Conservation (phyloP, 2,113 vertebrate species). For the Catharus bicknelli region DNA sequence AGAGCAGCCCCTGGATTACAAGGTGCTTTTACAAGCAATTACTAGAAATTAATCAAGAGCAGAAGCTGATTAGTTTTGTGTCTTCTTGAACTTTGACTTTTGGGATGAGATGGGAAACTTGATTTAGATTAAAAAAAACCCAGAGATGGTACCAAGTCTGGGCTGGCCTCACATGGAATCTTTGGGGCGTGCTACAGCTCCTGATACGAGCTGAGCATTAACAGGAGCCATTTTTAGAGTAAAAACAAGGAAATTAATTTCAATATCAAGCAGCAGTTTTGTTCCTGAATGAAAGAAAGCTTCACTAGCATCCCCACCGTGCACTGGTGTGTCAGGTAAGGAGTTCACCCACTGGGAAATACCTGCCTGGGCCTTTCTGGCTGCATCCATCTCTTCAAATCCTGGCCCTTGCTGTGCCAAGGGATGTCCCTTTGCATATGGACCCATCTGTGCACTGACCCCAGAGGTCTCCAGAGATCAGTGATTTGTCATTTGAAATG, state of each 20-base stretch:
- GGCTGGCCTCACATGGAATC: fast-evolving
- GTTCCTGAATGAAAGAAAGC: background rate
- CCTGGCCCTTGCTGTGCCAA: fast-evolving
- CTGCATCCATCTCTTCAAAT: fast-evolving
- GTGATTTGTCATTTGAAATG: background rate
- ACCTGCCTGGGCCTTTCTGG: background rate
- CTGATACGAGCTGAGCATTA: background rate
- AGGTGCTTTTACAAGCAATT: background rate
- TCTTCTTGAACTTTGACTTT: background rate
- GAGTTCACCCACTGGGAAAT: background rate
- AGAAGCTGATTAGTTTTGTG: background rate
- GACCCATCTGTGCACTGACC: background rate
- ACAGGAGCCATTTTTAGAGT: no score
- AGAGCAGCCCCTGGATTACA: background rate
- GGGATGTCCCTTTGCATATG: background rate
- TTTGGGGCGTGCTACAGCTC: background rate
- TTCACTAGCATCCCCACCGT: background rate
- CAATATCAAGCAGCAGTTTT: background rate
- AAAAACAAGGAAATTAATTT: background rate
- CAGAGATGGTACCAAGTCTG: background rate
- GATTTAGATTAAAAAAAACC: fast-evolving
- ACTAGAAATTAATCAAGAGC: background rate
- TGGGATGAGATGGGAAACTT: background rate
- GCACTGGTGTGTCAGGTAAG: background rate
- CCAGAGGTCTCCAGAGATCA: background rate